phyloP scores from a whole-genome alignment of 2,888 invertebrate species.

The Leucophora obtusa region DNA sequence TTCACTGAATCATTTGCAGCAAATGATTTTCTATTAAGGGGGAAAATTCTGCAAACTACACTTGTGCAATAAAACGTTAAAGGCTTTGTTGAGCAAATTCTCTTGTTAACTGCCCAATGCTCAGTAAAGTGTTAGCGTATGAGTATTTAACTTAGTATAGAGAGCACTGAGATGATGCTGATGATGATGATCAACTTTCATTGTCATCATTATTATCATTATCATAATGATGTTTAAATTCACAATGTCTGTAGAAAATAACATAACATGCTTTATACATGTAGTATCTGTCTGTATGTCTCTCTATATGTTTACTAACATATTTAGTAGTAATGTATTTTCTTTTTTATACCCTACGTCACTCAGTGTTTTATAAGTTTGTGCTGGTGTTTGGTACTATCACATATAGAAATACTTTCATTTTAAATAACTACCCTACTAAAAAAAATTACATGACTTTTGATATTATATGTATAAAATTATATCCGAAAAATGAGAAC shows the following conservation, averaged over 20 bases:
- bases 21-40: no score
- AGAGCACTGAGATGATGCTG: neutral
- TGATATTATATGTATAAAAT: no score
- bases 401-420: no score
- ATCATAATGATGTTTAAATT: neutral
- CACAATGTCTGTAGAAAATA: neutral
- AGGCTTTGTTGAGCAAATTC: no score
- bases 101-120: no score
- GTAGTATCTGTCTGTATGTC: constrained; percentile 7
- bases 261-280: neutral
- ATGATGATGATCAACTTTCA: neutral
- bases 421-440: no score
- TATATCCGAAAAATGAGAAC: no score
- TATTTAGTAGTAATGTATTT: constrained; percentile 30
- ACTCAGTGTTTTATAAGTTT: no score
- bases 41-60: neutral
- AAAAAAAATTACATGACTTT: no score
- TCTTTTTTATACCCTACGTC: neutral
- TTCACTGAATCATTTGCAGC: no score
- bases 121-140: neutral
- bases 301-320: neutral
- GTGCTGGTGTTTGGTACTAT: no score
- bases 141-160: neutral
- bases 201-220: no score
- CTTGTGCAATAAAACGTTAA: neutral